A percentile compares a stretch with the other conserved stretches of the same genome.
Evolutionary conservation across 2,797 vertebrate species (phyloP).

Genomic region (Pygocentrus nattereri): DNA sequence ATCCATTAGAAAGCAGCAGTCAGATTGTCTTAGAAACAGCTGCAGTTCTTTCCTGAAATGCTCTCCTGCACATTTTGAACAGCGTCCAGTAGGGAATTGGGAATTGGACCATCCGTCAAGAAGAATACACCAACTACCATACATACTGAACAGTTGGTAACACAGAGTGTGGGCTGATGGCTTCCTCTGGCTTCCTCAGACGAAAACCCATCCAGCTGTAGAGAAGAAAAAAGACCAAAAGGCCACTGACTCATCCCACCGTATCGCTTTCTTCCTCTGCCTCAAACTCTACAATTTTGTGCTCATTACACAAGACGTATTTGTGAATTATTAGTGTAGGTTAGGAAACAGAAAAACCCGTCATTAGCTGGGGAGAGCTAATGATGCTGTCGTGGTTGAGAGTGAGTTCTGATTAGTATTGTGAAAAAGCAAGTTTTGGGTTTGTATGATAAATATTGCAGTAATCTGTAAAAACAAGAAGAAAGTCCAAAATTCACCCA

Average conservation of each 20-base stretch:
- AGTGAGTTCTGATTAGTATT: neutral
- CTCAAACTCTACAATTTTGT: conserved; percentile 9
- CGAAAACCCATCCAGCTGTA: conserved; percentile 21
- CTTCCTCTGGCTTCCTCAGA: conserved; percentile 39
- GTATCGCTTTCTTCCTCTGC: conserved; percentile 5
- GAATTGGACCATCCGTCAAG: conserved; percentile 7
- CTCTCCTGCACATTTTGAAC: conserved; percentile 4
- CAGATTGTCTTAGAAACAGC: neutral
- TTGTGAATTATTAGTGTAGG: neutral
- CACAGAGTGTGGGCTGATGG: conserved; percentile 19
- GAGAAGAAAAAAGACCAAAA: neutral
- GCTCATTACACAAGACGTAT: conserved; percentile 11
- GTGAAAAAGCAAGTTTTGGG: neutral
- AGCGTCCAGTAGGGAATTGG: conserved; percentile 9
- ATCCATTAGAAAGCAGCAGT: neutral
- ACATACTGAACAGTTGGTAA: conserved; percentile 27
- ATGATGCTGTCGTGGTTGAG: neutral
- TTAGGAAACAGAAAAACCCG: neutral
- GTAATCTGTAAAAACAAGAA: too few relatives aligned
- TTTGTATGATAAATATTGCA: neutral
- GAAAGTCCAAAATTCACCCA: neutral
- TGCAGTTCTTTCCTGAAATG: neutral
- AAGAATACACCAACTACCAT: neutral
- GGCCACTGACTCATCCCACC: conserved; percentile 3
- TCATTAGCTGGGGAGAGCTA: neutral